phyloP scores from a whole-genome alignment of 2,888 invertebrate genomes.

The Conistra vaccinii region DNA sequence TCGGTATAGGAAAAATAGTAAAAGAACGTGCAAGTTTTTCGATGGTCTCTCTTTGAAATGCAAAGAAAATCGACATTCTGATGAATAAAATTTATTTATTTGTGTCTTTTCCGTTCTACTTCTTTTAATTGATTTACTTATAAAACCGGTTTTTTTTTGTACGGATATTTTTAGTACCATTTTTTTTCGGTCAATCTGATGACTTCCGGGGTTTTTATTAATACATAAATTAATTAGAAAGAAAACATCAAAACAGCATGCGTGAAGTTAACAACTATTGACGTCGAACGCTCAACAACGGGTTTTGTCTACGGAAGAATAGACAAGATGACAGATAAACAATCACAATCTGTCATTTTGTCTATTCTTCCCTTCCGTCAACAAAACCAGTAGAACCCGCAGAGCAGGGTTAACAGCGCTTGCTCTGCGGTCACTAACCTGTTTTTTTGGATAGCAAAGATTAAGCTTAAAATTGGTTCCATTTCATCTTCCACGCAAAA shows the following conservation, averaged over 20 bases:
- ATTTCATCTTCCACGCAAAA: constrained; percentile 19
- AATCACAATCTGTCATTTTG: too few relatives aligned
- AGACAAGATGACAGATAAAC: too few relatives aligned
- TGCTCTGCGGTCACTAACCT: constrained; percentile 28
- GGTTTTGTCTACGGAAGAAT: too few relatives aligned
- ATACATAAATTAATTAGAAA: not conserved
- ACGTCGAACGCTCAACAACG: not conserved
- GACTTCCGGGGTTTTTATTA: not conserved
- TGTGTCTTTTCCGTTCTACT: constrained; percentile 8
- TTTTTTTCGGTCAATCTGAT: not conserved
- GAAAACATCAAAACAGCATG: constrained; percentile 2
- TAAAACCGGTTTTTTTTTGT: not conserved
- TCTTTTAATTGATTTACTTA: not conserved
- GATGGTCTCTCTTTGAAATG: not conserved
- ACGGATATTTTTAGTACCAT: not conserved
- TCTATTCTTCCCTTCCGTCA: too few relatives aligned
- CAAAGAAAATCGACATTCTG: constrained; percentile 1
- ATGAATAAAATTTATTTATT: not conserved
- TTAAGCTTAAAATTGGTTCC: constrained; percentile 12
- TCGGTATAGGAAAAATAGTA: not conserved
- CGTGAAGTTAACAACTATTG: not conserved
- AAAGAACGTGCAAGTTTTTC: not conserved
- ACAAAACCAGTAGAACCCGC: too few relatives aligned
- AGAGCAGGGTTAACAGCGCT: not conserved
- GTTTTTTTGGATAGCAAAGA: constrained; percentile 12